Evolutionary conservation across 2,113 vertebrate genomes (phyloP).

Genomic region (Regulus satrapa): DNA sequence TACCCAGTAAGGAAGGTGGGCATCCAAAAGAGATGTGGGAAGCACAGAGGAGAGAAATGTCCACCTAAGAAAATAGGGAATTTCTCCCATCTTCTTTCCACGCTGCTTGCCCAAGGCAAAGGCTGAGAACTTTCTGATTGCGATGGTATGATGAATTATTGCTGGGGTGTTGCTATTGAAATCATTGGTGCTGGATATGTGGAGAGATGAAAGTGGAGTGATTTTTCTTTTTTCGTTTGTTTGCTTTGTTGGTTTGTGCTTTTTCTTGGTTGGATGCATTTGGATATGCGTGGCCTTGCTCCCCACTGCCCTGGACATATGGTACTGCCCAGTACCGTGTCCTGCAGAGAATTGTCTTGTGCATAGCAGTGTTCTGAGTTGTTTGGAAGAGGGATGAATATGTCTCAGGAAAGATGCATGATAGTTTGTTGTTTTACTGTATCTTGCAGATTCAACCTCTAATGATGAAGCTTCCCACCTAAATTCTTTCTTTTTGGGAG

Average conservation of each 20-base stretch:
- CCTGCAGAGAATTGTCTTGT: constrained; percentile 4
- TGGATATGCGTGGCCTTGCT: not conserved
- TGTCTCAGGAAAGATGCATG: constrained; percentile 71
- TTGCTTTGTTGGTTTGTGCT: not conserved
- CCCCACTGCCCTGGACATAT: not conserved
- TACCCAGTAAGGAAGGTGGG: not conserved
- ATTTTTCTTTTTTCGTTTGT: not conserved
- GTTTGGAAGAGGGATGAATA: constrained; percentile 60
- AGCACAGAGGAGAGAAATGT: not conserved
- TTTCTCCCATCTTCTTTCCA: not conserved
- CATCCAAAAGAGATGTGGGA: not conserved
- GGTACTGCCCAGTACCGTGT: not conserved
- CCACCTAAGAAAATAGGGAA: not conserved
- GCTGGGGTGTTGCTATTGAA: not conserved
- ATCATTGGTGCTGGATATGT: not conserved
- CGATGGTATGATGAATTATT: not conserved
- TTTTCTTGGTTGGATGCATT: not conserved
- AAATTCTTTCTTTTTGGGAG: constrained; percentile 79
- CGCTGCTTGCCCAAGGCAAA: not conserved
- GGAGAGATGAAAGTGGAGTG: not conserved
- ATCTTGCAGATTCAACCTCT: constrained; percentile 77
- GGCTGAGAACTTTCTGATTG: not conserved
- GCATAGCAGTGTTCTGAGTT: constrained; percentile 26
- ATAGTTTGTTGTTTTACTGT: constrained; percentile 79
- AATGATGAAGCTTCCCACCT: constrained; percentile 78